Evolutionary conservation across 2,888 invertebrate genomes (phyloP), one percentile per base, ranked within the genome.

Genomic region (Hypselothyrea guttata): DNA sequence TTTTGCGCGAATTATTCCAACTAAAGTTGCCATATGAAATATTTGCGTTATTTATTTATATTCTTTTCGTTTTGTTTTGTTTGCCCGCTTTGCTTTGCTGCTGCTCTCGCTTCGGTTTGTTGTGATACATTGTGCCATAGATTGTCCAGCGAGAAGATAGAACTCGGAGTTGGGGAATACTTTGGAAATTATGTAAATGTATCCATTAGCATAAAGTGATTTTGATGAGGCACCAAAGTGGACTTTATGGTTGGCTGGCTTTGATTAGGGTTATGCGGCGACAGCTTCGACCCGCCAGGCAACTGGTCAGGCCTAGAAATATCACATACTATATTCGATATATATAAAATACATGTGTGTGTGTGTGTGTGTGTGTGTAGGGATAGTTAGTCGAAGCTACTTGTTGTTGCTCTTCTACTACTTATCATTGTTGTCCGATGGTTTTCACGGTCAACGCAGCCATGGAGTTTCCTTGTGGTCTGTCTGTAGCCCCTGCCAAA

Each of bases 201-300:
- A 44, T 56, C 82, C 75, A 81, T 81, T 81, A 79, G 81, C 81
- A 81, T 81, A 81, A 81, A 81, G 77, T 82, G 81, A 82, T 82
- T 79, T 81, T 81, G 83, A 81, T 81, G 78, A 75, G 78, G 69
- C 78, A 75, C 76, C 75, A 79, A 78, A 79, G 78, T 81, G 81
- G 78, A 79, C 78, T 81, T 79, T 78, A 79, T 81, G 78, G 56
- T 75, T 78, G 81, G 81, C 73, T 74, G 78, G 45, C 64, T 81
- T 66, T 79, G 78, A 79, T 79, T 81, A 81, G 78, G 78, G 78
- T 81, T 78, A 77, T 76, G 58, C 53, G 61, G 55, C 69, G 56
- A 65, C 64, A 68, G 55, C 18, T 35, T 30, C 49, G 27, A 7
- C 7, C 37, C 27, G 15, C 27, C 9, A 35, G n/a, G 28, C 7